phyloP scores from a whole-genome alignment of 2,113 vertebrate species.

The Brachypodius melanocephalos region DNA sequence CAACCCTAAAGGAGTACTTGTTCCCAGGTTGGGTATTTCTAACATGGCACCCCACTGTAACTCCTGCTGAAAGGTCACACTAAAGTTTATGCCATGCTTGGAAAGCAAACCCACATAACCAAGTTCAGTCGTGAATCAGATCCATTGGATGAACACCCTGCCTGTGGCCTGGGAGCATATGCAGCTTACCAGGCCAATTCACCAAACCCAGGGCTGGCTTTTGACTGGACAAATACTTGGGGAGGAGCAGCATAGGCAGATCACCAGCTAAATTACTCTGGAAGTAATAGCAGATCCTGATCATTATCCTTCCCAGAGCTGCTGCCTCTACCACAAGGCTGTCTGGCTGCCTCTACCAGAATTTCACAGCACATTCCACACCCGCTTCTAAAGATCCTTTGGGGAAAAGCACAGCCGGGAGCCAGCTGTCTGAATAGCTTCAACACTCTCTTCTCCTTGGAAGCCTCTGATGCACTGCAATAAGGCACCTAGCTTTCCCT shows the following conservation, averaged over 20 bases:
- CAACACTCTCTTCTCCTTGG: neutral
- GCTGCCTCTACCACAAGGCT: neutral
- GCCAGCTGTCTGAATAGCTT: neutral
- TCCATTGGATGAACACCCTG: neutral
- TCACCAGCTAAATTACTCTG: neutral
- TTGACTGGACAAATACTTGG: fast-evolving
- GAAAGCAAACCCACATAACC: neutral
- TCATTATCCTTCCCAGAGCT: neutral
- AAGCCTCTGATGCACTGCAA: neutral
- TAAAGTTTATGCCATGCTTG: neutral
- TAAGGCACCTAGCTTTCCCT: neutral
- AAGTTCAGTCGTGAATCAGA: neutral
- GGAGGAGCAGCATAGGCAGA: neutral
- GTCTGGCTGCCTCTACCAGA: neutral
- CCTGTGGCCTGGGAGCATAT: fast-evolving
- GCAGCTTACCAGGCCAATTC: neutral
- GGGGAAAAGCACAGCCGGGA: slow-evolving; percentile 2
- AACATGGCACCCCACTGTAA: neutral
- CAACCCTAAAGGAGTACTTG: neutral
- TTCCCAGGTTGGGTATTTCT: neutral
- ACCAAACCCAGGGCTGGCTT: neutral
- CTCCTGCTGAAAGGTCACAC: neutral
- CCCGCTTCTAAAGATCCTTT: neutral
- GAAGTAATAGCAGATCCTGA: neutral
- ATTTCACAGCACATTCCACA: slow-evolving; percentile 39